These are phyloP conservation scores for Oncorhynchus keta DNA, from an alignment of 2,113 vertebrate genomes.

Conservation along the genomic window DNA sequence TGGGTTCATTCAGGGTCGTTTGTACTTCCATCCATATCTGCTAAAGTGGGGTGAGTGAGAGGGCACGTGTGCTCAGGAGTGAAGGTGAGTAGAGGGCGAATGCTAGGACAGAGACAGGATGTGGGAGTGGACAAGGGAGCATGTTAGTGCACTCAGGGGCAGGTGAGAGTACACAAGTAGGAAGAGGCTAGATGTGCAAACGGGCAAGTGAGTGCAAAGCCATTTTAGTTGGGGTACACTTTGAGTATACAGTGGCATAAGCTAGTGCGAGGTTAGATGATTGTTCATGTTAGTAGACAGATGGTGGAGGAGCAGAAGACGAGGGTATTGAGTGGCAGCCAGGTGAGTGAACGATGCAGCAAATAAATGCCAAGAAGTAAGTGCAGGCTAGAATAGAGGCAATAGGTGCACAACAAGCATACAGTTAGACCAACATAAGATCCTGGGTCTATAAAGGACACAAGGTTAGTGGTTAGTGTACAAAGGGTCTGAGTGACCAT, in stretches of 20 bases:
- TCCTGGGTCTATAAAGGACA: slow-evolving; percentile 41
- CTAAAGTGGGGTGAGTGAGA: slow-evolving; percentile 48
- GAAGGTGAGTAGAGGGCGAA: slow-evolving; percentile 59
- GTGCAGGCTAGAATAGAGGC: neutral
- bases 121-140: slow-evolving; percentile 34
- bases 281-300: neutral
- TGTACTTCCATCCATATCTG: slow-evolving; percentile 76
- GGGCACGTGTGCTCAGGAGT: slow-evolving; percentile 37
- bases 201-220: slow-evolving; percentile 27
- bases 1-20: slow-evolving; percentile 66
- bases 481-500: neutral
- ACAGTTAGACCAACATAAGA: neutral
- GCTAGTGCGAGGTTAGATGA: neutral
- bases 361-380: neutral
- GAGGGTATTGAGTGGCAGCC: too few relatives aligned
- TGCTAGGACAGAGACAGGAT: slow-evolving; percentile 41
- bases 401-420: neutral
- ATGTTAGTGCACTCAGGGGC: slow-evolving; percentile 35
- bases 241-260: neutral
- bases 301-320: neutral
- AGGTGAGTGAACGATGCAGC: too few relatives aligned
- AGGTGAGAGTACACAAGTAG: slow-evolving; percentile 42
- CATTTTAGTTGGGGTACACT: neutral
- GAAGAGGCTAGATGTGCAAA: neutral
- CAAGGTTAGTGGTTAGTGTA: slow-evolving; percentile 3